Conservation (phyloP, 1,140 invertebrate species). For the Drosophila albomicans region DNA sequence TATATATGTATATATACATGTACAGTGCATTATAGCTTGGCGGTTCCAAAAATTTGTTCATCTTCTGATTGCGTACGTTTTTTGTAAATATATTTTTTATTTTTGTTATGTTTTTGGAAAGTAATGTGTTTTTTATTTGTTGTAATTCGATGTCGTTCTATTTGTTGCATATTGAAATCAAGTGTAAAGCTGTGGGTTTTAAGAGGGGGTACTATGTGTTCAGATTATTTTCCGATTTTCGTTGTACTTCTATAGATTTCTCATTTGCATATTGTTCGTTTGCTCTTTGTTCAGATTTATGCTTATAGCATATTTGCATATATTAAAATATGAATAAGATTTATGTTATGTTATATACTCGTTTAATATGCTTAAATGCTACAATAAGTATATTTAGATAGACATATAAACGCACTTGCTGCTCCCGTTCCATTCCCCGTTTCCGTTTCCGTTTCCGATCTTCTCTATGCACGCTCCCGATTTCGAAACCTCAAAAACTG, state of each 20-base stretch:
- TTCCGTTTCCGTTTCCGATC: too few species aligned
- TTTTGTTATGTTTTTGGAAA: not conserved
- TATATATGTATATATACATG: conserved; percentile 61
- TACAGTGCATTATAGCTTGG: conserved; percentile 44
- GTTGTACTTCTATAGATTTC: conserved; percentile 60
- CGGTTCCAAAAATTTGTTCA: conserved; percentile 35
- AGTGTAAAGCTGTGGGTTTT: conserved; percentile 23
- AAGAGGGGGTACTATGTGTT: conserved; percentile 1
- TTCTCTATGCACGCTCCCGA: too few species aligned
- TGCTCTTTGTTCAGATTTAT: conserved; percentile 26
- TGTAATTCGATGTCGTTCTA: conserved; percentile 15
- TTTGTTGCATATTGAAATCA: too few species aligned
- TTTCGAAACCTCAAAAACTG: conserved; percentile 77
- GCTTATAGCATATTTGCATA: conserved; percentile 8
- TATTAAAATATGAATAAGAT: conserved; percentile 25
- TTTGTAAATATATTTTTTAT: conserved; percentile 9
- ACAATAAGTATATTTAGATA: conserved; percentile 42
- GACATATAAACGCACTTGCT: conserved; percentile 57
- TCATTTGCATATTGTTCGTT: conserved; percentile 19
- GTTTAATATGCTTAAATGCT: conserved; percentile 22
- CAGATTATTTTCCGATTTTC: conserved; percentile 48
- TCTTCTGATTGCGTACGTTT: conserved; percentile 17
- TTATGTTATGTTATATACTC: conserved; percentile 6
- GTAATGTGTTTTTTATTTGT: not conserved
- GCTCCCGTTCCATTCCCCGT: conserved; percentile 22